Base-by-base conservation (phyloP, 1,140 invertebrate species). In the Zaprionus lachaisei region DNA sequence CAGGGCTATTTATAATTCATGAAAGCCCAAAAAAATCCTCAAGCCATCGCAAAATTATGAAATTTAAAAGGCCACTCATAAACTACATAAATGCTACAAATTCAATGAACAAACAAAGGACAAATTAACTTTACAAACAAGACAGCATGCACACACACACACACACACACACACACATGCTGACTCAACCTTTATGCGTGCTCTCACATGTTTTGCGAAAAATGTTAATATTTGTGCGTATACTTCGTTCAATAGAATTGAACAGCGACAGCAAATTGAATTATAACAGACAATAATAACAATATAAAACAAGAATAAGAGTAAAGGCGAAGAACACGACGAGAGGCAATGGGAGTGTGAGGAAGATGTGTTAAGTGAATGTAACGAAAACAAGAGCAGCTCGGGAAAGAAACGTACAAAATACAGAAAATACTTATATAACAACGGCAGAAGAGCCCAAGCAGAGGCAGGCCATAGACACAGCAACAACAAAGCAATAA, bases 201-300 rank as follows among this genome's bases (percentile, higher is more conserved):
- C 17, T 47, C 41, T 61, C 38, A 37, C 63, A 73, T 71, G 44
- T 58, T 47, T 47, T 17, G n/a, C 26, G 7, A 20, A 58, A 77
- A 79, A 90, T 90, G 79, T 81, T 71, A 79, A 83, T 87, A 81
- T 79, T 65, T 82, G 54, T 68, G 63, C 51, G 37, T 68, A 72
- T 68, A 66, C 74, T 37, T 72, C 17, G 58, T 37, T 37, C 56
- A 69, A 89, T 70, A 73, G 66, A 72, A 76, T 64, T 70, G 64
- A 26, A 54, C 55, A 61, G 5, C 44, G 49, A 47, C 37, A 67
- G 51, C 55, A 78, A 83, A 75, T 81, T 76, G 62, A 81, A 80
- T 84, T 81, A 73, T 72, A 70, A 61, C 56, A 82, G 44, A 79
- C 63, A 85, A 85, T 79, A 81, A 86, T 73, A 79, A 47, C 55